Evolutionary conservation across 92 coral and sea anemone genomes (phyloP), one percentile per base, ranked within the genome.

Genomic region (Parazoanthus swiftii): DNA sequence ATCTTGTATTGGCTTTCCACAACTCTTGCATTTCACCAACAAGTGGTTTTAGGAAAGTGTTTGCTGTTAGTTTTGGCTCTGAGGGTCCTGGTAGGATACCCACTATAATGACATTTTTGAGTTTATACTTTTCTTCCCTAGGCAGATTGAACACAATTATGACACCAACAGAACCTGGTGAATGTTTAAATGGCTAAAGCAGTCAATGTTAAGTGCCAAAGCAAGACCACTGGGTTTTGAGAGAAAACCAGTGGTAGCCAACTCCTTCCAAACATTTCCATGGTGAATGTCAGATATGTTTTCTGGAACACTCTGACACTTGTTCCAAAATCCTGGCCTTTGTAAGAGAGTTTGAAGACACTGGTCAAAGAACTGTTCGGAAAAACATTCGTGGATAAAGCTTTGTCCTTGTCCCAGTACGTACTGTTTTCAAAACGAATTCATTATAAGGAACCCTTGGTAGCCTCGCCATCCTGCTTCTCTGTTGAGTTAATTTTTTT

Each of bases 61-160:
- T 94, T 13, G 94, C 92, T 13, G 92, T 89, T 16, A 89, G 77
- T 29, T 86, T 83, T 1, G 98, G 95, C 63, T 94, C 95, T 51
- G 86, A 58, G 25, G 95, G 98, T 11, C 95, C 95, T 48, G 98
- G 94, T 25, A 94, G 79, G 39, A 94, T 86, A 3, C 95, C 98
- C 11, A 88, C 91, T 2, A 94, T 89, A 88, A 94, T 79, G 3
- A 94, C 88, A 74, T 94, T 94, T 39, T 94, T 91, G 10, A 89
- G 10, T 66, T 91, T 89, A 36, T 90, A 94, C 29, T 94, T 90
- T 33, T 89, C 92, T 73, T 88, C 81, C n/a, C 95, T 81, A 16
- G 92, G 94, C 0, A 92, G 88, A 81, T 91, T 90, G 18, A 92
- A 89, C 6, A 92, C 75, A 8, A 87, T 91, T 58, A 94, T 8